Evolutionary conservation across 2,113 vertebrate genomes (phyloP).

Genomic region (Cololabis saira): DNA sequence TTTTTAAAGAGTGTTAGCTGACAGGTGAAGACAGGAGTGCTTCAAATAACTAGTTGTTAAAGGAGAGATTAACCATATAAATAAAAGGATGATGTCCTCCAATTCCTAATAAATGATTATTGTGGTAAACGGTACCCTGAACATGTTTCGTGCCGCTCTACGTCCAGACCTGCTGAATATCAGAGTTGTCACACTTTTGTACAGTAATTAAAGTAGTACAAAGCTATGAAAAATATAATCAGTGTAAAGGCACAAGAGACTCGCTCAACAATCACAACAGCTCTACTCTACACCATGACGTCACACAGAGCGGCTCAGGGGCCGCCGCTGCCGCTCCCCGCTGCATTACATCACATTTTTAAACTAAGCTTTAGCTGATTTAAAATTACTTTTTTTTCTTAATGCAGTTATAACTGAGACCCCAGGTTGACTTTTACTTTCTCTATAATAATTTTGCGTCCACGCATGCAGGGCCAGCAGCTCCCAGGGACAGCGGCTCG

Average conservation of each 20-base stretch:
- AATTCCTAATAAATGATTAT: constrained; percentile 29
- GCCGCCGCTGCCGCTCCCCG: not conserved
- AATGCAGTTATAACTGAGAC: not conserved
- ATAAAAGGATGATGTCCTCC: constrained; percentile 20
- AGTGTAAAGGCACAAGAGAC: constrained; percentile 75
- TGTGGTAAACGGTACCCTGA: constrained; percentile 61
- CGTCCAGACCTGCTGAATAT: constrained; percentile 83
- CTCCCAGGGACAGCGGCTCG: constrained; percentile 30
- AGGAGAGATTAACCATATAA: constrained; percentile 20
- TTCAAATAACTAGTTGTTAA: constrained; percentile 12
- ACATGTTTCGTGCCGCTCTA: constrained; percentile 68
- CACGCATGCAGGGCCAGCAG: constrained; percentile 9
- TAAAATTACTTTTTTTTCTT: constrained; percentile 4
- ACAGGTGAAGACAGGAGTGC: constrained; percentile 46
- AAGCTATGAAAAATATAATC: constrained; percentile 78
- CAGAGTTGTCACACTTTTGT: constrained; percentile 70
- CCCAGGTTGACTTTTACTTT: no score
- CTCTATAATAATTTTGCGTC: not conserved
- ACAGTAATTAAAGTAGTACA: constrained; percentile 75
- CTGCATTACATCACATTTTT: not conserved
- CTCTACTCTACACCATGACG: constrained; percentile 68
- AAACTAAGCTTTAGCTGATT: no score
- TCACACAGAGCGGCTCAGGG: constrained; percentile 58
- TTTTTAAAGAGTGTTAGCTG: not conserved
- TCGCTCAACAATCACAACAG: constrained; percentile 72